Evolutionary conservation across 1,140 invertebrate genomes (phyloP), one percentile per base, ranked within the genome.

Genomic region (Tyrophagus putrescentiae): DNA sequence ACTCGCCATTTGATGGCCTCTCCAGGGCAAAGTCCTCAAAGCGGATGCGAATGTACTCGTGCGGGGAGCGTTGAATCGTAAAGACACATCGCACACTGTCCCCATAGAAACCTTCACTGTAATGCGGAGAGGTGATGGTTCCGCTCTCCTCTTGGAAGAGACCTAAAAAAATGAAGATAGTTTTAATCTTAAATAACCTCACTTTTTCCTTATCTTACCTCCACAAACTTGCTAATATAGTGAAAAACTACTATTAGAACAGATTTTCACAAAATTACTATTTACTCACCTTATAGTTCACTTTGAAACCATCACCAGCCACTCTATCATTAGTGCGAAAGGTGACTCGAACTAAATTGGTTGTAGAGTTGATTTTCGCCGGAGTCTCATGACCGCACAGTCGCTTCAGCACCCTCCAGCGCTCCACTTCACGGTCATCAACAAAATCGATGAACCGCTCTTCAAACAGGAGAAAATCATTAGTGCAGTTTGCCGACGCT

Each of bases 381-480:
- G 85, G 85, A 6, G 76, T 69, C 23, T 72, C 67, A 36, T 84
- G 78, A 0, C 87, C 85, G 70, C 90, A 94, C 62, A 80, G 72
- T 69, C 75, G 80, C 1, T 75, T 77, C 0, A 81, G 64, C 45
- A 50, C 28, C 42, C 13, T 36, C 58, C 60, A 64, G 31, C 21
- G 13, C 27, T 75, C 70, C 39, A 76, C 70, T 27, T 64, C 60
- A 61, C 67, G 13, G 7, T 21, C n/a, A 39, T 39, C n/a, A 74
- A n/a, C n/a, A n/a, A n/a, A n/a, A n/a, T n/a, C n/a, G n/a, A n/a
- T 39, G 5, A n/a, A 6, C n/a, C n/a, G 16, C 29, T 60, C 64
- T 5, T 63, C 60, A 44, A 84, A 80, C 76, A 84, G 72, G 29
- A 89, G 68, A 70, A 77, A 90, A 74, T 95, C 89, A 70, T 86